Evolutionary conservation across 2,797 vertebrate genomes (phyloP), one percentile per base, ranked within the genome.

Genomic region (Columba guinea): DNA sequence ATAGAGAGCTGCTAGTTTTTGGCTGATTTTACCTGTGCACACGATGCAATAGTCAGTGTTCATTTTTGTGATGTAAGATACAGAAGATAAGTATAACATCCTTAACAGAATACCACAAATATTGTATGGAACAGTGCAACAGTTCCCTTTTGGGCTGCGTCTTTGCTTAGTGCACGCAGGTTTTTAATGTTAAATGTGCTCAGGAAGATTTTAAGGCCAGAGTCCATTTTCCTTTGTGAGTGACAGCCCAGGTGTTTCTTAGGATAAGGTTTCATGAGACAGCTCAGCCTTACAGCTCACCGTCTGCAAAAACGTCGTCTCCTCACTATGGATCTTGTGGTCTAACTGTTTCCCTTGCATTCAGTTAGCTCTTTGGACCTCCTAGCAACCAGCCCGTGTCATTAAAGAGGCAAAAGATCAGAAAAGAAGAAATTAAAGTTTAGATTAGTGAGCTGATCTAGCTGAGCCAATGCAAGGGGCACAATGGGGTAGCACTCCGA

Each of bases 401-500:
- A 32, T 27, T 55, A 32, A 44, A 65, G 75, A 51, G 34, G 30
- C 22, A 58, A 70, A 60, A 68, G 3, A 48, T 58, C 41, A 19
- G 34, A 81, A 78, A 81, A 69, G 39, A 68, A 84, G 58, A 87
- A n/a, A 46, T 30, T 4, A 11, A 69, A 37, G 39, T 81, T 81
- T 39, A 74, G 16, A 19, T 53, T n/a, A 44, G 32, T 11, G 44
- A 49, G 9, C n/a, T 74, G 49, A 19, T 58, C 44, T 41, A 14
- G 20, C 19, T 84, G 14, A 62, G 58, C 8, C 23, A 26, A 0
- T 37, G 58, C 2, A 3, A 84, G 26, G 23, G 37, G 34, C 28
- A 16, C 0, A 2, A 5, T 16, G 39, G n/a, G 58, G 27, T 58
- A 60, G 65, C 3, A 3, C 49, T 60, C 24, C n/a, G 52, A 56